These are phyloP conservation scores for Uria aalge DNA, from an alignment of 2,113 vertebrate genomes.

Conservation along the genomic window DNA sequence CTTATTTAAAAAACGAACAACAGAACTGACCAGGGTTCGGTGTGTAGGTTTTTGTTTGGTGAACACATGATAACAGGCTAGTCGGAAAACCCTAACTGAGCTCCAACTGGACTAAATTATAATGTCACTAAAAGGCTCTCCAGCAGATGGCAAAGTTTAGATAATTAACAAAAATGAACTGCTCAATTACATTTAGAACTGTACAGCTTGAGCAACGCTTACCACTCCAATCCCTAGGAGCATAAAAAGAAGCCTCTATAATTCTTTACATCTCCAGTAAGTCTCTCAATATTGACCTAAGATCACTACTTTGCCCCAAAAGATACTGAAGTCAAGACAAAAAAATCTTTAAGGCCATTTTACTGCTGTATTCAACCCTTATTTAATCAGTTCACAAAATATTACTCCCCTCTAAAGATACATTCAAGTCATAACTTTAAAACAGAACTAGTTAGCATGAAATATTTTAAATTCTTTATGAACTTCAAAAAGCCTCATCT, in stretches of 20 bases:
- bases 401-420: neutral
- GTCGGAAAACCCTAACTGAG: neutral
- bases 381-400: neutral
- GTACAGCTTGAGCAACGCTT: neutral
- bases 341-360: neutral
- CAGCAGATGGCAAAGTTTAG: slow-evolving; percentile 65
- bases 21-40: neutral
- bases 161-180: slow-evolving; percentile 32
- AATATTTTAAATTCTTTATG: neutral
- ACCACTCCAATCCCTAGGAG: neutral
- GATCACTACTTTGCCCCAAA: neutral
- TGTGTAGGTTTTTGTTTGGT: neutral
- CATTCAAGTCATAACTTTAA: neutral
- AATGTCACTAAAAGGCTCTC: slow-evolving; percentile 39
- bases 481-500: neutral
- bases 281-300: neutral
- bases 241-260: neutral
- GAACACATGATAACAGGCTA: neutral
- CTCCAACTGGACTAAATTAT: slow-evolving; percentile 31
- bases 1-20: neutral
- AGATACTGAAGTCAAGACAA: neutral
- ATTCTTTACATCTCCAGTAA: neutral
- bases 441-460: neutral
- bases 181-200: slow-evolving; percentile 1
- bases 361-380: neutral